Evolutionary conservation across 1,140 invertebrate genomes (phyloP).

Genomic region (Acyrthosiphon pisum): DNA sequence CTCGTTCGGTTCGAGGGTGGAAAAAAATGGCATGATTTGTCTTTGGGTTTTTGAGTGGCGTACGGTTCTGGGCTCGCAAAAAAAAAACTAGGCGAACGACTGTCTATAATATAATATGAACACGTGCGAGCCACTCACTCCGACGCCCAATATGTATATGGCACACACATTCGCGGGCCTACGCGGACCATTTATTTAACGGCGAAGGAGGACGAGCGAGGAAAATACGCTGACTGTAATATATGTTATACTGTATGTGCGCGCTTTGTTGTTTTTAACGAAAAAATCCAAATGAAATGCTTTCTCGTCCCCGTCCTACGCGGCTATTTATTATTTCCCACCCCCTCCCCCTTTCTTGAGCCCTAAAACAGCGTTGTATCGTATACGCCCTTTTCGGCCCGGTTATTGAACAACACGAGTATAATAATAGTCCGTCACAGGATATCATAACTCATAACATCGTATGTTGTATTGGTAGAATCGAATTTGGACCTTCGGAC

Average conservation of each 20-base stretch:
- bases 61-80: background rate
- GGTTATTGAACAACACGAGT: background rate
- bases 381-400: background rate
- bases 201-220: background rate
- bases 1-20: background rate
- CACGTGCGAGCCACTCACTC: background rate
- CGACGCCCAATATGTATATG: background rate
- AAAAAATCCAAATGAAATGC: conserved; percentile 20
- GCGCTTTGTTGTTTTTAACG: conserved; percentile 17
- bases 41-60: background rate
- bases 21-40: conserved; percentile 24
- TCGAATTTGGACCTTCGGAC: background rate
- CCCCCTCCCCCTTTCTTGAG: background rate
- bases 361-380: background rate
- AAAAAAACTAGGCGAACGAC: background rate
- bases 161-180: no score
- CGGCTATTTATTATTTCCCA: background rate
- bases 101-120: conserved; percentile 18
- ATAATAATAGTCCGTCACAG: background rate
- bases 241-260: background rate
- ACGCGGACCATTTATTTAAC: background rate
- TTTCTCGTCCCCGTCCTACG: background rate
- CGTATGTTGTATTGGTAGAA: background rate
- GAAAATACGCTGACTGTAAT: background rate
- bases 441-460: background rate